phyloP scores from a whole-genome alignment of 2,113 vertebrate genomes.

The Myrmecophaga tridactyla region DNA sequence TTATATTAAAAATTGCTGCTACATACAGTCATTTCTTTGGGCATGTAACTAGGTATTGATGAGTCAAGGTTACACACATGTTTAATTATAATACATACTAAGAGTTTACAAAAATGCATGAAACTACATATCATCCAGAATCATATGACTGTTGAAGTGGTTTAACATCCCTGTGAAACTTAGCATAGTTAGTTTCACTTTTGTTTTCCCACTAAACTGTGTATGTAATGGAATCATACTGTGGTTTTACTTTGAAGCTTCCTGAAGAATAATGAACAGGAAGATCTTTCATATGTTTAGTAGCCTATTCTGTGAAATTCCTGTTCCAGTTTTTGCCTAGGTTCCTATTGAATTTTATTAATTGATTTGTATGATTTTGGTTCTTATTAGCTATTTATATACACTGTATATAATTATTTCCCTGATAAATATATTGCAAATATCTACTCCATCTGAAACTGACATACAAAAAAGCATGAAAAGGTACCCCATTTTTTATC shows the following conservation, averaged over 20 bases:
- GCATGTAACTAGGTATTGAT: neutral
- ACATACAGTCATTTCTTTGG: neutral
- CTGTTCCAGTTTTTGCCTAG: neutral
- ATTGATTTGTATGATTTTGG: neutral
- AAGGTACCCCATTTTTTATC: neutral
- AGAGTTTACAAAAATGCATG: neutral
- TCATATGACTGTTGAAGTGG: neutral
- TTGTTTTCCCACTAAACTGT: neutral
- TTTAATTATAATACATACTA: neutral
- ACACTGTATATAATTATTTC: neutral
- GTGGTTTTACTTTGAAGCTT: neutral
- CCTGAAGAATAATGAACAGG: neutral
- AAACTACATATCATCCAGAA: neutral
- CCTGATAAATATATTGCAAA: neutral
- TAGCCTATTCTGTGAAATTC: neutral
- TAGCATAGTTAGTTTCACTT: neutral
- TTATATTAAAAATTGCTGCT: neutral
- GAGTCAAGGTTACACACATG: neutral
- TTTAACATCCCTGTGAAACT: neutral
- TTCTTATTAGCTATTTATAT: neutral
- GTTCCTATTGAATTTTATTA: neutral
- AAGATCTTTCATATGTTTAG: neutral
- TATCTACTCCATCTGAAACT: neutral
- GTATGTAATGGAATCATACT: neutral
- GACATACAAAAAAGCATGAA: neutral